Conservation (phyloP, 2,113 vertebrate species). For the Condylura cristata region DNA sequence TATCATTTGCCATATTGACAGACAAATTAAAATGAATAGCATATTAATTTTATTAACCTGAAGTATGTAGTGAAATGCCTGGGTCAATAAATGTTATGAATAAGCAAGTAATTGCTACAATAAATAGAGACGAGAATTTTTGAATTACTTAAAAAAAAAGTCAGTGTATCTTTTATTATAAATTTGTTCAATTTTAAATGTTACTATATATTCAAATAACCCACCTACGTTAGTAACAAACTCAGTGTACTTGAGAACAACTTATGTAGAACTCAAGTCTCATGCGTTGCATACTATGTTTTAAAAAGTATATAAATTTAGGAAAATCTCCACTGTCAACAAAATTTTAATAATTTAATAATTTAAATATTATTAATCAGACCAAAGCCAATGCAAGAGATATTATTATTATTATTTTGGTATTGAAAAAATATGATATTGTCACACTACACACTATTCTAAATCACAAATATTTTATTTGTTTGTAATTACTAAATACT, state of each 20-base stretch:
- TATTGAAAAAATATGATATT: background rate
- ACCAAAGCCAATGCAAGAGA: background rate
- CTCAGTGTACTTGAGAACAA: background rate
- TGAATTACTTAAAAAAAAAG: constrained; percentile 16
- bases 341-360: background rate
- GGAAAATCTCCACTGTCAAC: background rate
- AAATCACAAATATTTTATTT: background rate
- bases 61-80: background rate
- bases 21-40: background rate
- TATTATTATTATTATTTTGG: background rate
- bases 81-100: background rate
- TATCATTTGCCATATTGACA: background rate
- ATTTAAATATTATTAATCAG: background rate
- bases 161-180: background rate
- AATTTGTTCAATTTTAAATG: background rate
- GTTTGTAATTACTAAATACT: background rate
- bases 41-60: too few species aligned
- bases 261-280: background rate
- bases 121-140: background rate
- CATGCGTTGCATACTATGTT: background rate
- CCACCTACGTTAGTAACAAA: background rate
- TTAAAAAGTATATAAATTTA: background rate
- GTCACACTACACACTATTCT: background rate
- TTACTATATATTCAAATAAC: background rate
- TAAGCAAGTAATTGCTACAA: background rate